Percentiles rank a stretch among this genome's conserved stretches.
Evolutionary conservation across 2,113 vertebrate genomes (phyloP).

Genomic region (Anarhynchus alexandrinus): DNA sequence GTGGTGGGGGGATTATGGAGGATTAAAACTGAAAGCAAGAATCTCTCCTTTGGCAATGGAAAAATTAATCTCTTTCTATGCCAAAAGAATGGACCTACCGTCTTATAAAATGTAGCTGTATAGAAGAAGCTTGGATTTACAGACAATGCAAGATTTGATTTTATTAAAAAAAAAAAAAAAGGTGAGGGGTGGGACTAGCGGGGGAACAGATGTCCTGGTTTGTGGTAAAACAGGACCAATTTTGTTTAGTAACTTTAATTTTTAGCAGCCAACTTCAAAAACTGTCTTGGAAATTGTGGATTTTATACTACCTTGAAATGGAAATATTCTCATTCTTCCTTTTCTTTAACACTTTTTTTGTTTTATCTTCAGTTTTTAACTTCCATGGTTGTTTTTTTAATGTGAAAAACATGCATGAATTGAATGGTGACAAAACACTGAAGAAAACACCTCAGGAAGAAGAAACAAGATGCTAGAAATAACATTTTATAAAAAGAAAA

Average conservation of each 20-base stretch:
- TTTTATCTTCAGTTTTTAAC: not conserved
- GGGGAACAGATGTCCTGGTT: not conserved
- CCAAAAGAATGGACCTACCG: not conserved
- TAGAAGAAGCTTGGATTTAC: not conserved
- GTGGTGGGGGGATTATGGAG: not conserved
- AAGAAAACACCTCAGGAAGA: not conserved
- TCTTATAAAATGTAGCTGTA: not conserved
- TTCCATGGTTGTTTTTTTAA: not conserved
- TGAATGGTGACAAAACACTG: not conserved
- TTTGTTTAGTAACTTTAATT: too few species aligned
- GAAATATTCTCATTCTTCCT: not conserved
- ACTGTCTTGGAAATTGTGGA: not conserved
- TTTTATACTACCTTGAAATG: not conserved
- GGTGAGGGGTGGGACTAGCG: fast-evolving
- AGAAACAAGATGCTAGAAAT: not conserved
- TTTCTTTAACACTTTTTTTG: not conserved
- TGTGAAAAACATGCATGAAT: not conserved
- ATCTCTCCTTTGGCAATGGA: not conserved
- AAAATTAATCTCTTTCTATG: not conserved
- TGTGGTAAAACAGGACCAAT: too few species aligned
- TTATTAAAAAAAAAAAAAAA: not conserved
- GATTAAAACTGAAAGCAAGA: conserved; percentile 26
- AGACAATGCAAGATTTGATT: not conserved
- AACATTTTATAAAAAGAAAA: not conserved
- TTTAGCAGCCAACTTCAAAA: not conserved